Evolutionary conservation across 2,113 vertebrate genomes (phyloP).

Genomic region (Myotis davidii): DNA sequence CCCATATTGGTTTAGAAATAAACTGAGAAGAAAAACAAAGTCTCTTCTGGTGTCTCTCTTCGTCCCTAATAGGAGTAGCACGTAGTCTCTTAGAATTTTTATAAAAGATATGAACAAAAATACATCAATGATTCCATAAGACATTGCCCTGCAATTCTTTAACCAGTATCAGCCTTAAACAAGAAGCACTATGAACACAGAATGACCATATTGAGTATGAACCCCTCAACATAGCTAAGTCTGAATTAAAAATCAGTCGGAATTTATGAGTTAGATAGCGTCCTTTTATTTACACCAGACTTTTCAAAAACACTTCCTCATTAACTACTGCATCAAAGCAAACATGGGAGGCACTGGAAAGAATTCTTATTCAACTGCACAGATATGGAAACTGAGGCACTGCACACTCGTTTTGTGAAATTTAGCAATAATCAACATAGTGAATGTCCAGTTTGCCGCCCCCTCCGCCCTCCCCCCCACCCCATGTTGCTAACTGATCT

Average conservation of each 20-base stretch:
- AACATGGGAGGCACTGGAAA: background rate
- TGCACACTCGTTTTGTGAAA: background rate
- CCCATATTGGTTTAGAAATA: background rate
- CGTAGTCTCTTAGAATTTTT: background rate
- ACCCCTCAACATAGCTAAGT: fast-evolving
- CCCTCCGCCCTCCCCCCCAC: fast-evolving
- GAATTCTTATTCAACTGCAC: background rate
- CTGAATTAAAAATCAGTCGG: slow-evolving; percentile 17
- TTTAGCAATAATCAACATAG: background rate
- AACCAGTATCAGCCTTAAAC: background rate
- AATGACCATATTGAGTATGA: slow-evolving; percentile 22
- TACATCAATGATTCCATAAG: background rate
- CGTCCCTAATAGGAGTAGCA: background rate
- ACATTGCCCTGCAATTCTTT: background rate
- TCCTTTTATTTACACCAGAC: background rate
- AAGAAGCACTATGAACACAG: background rate
- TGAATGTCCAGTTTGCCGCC: background rate
- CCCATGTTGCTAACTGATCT: background rate
- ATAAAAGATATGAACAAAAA: background rate
- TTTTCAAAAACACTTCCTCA: background rate
- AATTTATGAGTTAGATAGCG: slow-evolving; percentile 39
- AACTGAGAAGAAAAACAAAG: background rate
- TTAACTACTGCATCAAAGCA: background rate
- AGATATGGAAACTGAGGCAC: background rate
- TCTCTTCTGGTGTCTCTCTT: background rate